Conservation (phyloP, 2,113 vertebrate genomes). For the Ailuropoda melanoleuca region DNA sequence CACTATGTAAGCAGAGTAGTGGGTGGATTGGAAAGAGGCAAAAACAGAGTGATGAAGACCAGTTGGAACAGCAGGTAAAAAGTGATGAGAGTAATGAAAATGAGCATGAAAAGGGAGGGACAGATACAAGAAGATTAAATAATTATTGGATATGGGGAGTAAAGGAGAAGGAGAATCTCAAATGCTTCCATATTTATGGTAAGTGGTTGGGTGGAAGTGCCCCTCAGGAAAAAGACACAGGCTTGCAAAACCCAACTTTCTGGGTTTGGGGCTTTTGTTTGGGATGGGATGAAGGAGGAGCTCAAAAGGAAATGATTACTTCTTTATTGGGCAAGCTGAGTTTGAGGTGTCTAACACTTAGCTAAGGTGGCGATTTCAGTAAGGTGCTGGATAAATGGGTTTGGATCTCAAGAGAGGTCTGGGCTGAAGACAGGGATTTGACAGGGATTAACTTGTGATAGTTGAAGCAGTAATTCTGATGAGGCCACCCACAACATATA, state of each 20-base stretch:
- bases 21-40: not conserved
- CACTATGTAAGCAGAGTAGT: not conserved
- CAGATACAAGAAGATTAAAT: not conserved
- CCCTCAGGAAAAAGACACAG: slow-evolving; percentile 12
- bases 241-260: slow-evolving; percentile 13
- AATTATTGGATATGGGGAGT: not conserved
- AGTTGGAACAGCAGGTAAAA: not conserved
- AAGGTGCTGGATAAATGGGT: not conserved
- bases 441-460: not conserved
- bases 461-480: not conserved
- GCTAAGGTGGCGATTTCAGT: not conserved
- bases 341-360: not conserved
- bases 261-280: not conserved
- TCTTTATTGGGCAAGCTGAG: not conserved
- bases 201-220: not conserved
- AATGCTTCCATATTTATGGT: not conserved
- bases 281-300: not conserved
- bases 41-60: not conserved
- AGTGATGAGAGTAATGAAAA: not conserved
- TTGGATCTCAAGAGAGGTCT: not conserved
- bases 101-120: not conserved
- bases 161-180: not conserved
- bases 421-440: not conserved
- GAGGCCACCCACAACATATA: not conserved
- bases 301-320: not conserved